Base-by-base conservation (phyloP, 1,140 invertebrate genomes). In the Cydia strobilella region DNA sequence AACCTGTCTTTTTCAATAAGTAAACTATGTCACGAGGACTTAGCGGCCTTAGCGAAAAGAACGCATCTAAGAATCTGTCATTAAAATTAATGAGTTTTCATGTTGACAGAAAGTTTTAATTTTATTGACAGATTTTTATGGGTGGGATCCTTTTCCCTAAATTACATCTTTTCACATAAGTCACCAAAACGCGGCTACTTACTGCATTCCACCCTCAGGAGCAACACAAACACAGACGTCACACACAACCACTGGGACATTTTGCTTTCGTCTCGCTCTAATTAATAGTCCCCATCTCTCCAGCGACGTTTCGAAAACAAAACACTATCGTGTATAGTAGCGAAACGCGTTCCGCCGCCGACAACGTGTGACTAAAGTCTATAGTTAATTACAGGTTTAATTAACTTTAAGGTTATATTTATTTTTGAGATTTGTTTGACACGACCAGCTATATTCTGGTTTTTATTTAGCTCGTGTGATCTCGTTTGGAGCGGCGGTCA, bases 231-330 rank as follows among this genome's bases (percentile, higher is more conserved):
- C 42, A 78, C 27, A 3, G 69, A 72, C 73, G 63, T 65, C 54
- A 63, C 66, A 74, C 35, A 39, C 13, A 74, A 59, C 23, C 63
- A 69, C 9, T 63, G 74, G 35, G 72, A 39, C 76, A 77, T 77
- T 51, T 63, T 75, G 31, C 13, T 15, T n/a, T 23, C 42, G 25
- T 62, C 48, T 74, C 76, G 73, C 59, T 71, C 63, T 71, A 35
- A 62, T 71, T 20, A 77, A 35, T 20, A 72, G 66, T 73, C 35
- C 76, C 25, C 73, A 77, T 74, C 65, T 72, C 76, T 62, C 31
- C 31, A 35, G 18, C 18, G n/a, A 7, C 18, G n/a, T 20, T 59
- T 20, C 54, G 20, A 59, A 59, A 59, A 59, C 54, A 59, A 59
- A 59, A 59, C 54, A 59, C 54, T 23, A 59, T 59, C 54, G 54